These are phyloP conservation scores for Aphaenogaster ashmeadi DNA, from an alignment of 1,140 invertebrate species.

Conservation along the genomic window DNA sequence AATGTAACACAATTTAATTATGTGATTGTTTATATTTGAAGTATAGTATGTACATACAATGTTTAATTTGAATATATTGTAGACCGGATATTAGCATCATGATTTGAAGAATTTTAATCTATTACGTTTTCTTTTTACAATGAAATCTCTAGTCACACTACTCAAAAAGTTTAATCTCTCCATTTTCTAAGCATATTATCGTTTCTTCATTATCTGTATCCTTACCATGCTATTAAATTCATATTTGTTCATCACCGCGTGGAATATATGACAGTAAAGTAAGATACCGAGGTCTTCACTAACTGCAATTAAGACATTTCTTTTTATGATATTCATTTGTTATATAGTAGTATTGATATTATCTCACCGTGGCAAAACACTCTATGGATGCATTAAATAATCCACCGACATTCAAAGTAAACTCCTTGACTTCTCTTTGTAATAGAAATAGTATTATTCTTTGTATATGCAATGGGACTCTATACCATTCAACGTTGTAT, in stretches of 20 bases:
- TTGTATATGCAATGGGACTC: slow-evolving; percentile 6
- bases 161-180: neutral
- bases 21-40: neutral
- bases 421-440: slow-evolving; percentile 4
- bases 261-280: slow-evolving; percentile 31
- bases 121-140: neutral
- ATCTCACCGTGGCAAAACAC: slow-evolving; percentile 8
- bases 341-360: neutral
- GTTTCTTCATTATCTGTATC: neutral
- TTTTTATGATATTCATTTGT: neutral
- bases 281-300: slow-evolving; percentile 18
- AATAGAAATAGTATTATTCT: slow-evolving; percentile 22
- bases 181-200: neutral
- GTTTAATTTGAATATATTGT: neutral
- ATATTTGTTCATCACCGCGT: neutral
- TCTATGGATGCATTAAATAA: neutral
- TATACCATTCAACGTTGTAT: slow-evolving; percentile 19
- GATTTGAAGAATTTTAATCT: neutral
- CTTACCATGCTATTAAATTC: neutral
- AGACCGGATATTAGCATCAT: neutral
- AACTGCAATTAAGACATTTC: neutral
- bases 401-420: neutral
- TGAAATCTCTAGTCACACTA: neutral
- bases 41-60: neutral
- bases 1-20: neutral